Percentiles rank a stretch among this genome's conserved stretches.
Conservation (phyloP, 2,797 vertebrate genomes). For the Chromobotia macracanthus region DNA sequence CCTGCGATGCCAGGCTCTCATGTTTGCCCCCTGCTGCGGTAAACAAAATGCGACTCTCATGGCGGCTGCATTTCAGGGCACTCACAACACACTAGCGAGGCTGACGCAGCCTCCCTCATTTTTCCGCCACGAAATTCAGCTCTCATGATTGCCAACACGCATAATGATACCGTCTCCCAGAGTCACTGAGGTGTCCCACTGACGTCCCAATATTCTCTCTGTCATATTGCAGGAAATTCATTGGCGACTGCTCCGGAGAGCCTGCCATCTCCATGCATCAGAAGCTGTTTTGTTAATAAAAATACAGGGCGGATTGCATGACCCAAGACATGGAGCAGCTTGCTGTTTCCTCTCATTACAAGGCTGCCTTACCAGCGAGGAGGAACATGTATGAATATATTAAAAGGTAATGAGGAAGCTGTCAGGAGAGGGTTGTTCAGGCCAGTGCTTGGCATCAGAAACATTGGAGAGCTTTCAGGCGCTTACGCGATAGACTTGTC, state of each 20-base stretch:
- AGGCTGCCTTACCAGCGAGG: slow-evolving; percentile 81
- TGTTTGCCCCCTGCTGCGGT: slow-evolving; percentile 81
- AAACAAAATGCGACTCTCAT: slow-evolving; percentile 81
- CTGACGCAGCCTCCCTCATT: slow-evolving; percentile 67
- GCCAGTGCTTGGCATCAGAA: slow-evolving; percentile 67
- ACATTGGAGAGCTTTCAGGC: slow-evolving; percentile 74
- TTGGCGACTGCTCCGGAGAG: slow-evolving; percentile 70
- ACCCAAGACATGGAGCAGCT: slow-evolving; percentile 75
- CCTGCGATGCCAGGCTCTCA: slow-evolving; percentile 72
- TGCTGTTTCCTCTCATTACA: slow-evolving; percentile 84
- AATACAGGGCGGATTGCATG: slow-evolving; percentile 86
- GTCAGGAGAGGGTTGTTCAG: slow-evolving; percentile 78
- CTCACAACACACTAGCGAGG: slow-evolving; percentile 73
- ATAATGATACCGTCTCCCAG: slow-evolving; percentile 90
- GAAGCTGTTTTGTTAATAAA: slow-evolving; percentile 80
- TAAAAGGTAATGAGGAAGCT: slow-evolving; percentile 85
- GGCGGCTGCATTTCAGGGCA: slow-evolving; percentile 79
- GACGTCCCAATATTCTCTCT: slow-evolving; percentile 78
- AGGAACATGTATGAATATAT: slow-evolving; percentile 84
- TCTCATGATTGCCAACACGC: slow-evolving; percentile 84
- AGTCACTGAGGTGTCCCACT: slow-evolving; percentile 84
- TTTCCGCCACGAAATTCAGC: slow-evolving; percentile 80
- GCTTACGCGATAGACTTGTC: slow-evolving; percentile 73
- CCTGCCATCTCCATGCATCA: slow-evolving; percentile 73
- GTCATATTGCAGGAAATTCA: slow-evolving; percentile 76